Base-by-base conservation (phyloP, 1,140 invertebrate genomes). In the Drosophila prosaltans region DNA sequence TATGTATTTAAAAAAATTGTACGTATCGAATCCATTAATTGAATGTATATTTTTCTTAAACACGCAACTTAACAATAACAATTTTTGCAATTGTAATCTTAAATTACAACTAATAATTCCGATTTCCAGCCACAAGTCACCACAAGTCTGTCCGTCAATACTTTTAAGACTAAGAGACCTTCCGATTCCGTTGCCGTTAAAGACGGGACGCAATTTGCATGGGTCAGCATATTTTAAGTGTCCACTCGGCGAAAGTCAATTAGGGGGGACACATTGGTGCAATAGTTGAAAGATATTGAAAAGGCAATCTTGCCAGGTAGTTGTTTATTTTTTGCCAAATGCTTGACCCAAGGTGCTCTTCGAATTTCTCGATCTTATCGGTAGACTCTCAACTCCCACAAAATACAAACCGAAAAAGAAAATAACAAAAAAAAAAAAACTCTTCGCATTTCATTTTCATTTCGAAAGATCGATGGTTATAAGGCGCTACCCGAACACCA, bases 221-320 rank as follows among this genome's bases (percentile, higher is more conserved):
- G 57, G 32, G 57, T 32, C 32, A 59, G 57, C 57, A 32, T 59
- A 32, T 70, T 75, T 75, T 72, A 72, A 51, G 55, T 70, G 81
- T 81, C 79, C 71, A 85, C 66, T 85, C 81, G 86, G 81, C 81
- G 76, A 72, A 78, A 75, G 64, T 64, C 32, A 72, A 63, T 78
- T 72, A 65, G 57, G 59, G 16, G 16, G 54, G 57, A 71, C 67
- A 78, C 43, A n/a, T 41, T 60, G 39, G 39, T 40, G 36, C 39
- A 26, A 28, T 2, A 10, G 6, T 26, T 28, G 36, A 30, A 45
- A 61, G 63, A 55, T 60, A 63, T 36, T 30, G 24, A 28, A 30
- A 61, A 36, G 48, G 54, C 30, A 16, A 59, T 16, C 16, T n/a
- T 32, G 41, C 55, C 71, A 72, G 71, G 71, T 75, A 75, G 69